phyloP scores from a whole-genome alignment of 2,113 vertebrate genomes.

The Eulemur rufifrons region DNA sequence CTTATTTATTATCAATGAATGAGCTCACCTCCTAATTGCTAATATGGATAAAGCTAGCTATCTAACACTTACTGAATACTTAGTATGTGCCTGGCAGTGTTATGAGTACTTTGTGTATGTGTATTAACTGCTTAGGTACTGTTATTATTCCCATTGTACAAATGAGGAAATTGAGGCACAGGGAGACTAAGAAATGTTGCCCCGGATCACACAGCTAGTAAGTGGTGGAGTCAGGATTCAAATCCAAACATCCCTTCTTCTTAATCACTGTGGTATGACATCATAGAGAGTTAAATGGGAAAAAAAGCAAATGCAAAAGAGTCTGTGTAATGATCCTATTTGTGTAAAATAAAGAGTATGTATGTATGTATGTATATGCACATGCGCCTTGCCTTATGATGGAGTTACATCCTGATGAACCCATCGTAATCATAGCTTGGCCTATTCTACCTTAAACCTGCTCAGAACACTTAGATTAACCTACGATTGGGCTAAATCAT shows the following conservation, averaged over 20 bases:
- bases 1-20: not conserved
- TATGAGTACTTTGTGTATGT: constrained; percentile 11
- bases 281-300: not conserved
- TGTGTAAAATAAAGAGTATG: not conserved
- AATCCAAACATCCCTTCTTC: not conserved
- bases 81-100: not conserved
- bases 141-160: not conserved
- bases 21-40: not conserved
- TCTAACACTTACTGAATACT: not conserved
- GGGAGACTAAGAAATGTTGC: constrained; percentile 13
- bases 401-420: not conserved
- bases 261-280: constrained; percentile 1
- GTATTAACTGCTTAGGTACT: not conserved
- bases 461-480: not conserved
- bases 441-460: not conserved
- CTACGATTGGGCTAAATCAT: not conserved
- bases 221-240: not conserved
- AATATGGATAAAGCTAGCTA: not conserved
- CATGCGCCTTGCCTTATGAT: not conserved
- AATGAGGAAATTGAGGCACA: constrained; percentile 27
- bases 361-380: not conserved
- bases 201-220: not conserved
- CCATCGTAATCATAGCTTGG: not conserved
- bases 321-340: constrained; percentile 7
- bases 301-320: not conserved